phyloP scores from a whole-genome alignment of 2,888 invertebrate genomes.

The Bedellia somnulentella region DNA sequence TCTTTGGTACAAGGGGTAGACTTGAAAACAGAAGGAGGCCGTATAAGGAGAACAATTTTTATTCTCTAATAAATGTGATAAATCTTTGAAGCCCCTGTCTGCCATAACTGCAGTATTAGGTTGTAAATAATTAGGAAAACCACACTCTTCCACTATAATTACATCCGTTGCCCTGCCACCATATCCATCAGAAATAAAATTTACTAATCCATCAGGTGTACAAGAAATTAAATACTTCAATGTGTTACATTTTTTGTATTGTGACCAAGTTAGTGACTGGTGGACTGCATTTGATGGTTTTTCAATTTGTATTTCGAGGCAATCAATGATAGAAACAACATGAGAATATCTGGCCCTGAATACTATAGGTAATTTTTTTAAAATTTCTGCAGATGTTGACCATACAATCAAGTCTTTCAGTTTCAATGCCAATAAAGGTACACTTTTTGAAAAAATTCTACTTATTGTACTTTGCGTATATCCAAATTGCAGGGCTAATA shows the following conservation, averaged over 20 bases:
- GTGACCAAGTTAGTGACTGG: no score
- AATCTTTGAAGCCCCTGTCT: constrained; percentile 9
- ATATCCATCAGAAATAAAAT: constrained; percentile 2
- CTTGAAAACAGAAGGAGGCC: constrained; percentile 5
- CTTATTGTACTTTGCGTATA: constrained; percentile 2
- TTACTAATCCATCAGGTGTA: no score
- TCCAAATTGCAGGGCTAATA: constrained; percentile 4
- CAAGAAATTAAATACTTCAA: no score
- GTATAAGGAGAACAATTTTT: constrained; percentile 4
- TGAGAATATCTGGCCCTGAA: constrained; percentile 1
- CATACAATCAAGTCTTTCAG: background rate
- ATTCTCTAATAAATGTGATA: constrained; percentile 1
- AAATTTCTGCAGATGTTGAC: background rate
- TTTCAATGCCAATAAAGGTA: background rate
- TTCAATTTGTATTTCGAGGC: constrained; percentile 4
- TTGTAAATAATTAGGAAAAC: background rate
- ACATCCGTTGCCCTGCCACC: constrained; percentile 1
- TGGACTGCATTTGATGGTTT: constrained; percentile 1
- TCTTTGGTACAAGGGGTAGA: constrained; percentile 1
- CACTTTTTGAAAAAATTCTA: constrained; percentile 2
- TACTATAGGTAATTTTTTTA: background rate
- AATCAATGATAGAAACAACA: no score
- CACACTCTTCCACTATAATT: background rate
- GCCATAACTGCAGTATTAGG: constrained; percentile 5
- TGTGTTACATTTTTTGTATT: no score